Evolutionary conservation across 2,797 vertebrate species (phyloP).

Genomic region (Simalia tracyae): DNA sequence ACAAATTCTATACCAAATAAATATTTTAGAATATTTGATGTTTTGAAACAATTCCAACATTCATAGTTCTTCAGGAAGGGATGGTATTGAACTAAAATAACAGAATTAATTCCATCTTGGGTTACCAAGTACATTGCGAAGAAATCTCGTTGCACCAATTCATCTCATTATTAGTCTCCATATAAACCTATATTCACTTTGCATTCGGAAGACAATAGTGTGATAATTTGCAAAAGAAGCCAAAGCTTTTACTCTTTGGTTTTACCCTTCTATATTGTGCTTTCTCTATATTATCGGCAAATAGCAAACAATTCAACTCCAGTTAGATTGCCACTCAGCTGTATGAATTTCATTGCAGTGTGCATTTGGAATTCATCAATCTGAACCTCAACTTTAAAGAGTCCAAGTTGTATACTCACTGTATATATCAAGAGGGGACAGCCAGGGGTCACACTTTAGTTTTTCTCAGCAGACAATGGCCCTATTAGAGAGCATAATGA

Average conservation of each 20-base stretch:
- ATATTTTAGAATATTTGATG: constrained; percentile 21
- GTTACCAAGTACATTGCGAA: neutral
- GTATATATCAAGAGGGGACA: neutral
- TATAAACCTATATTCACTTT: constrained; percentile 30
- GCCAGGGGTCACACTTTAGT: neutral
- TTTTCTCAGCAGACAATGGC: neutral
- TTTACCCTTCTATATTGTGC: constrained; percentile 1
- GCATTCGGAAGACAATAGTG: neutral
- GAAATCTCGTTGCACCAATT: neutral
- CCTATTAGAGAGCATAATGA: neutral
- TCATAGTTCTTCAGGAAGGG: neutral
- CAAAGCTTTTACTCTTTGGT: constrained; percentile 1
- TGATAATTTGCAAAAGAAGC: neutral
- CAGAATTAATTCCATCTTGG: constrained; percentile 23
- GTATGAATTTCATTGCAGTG: neutral
- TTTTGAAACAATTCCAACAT: neutral
- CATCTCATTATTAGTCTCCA: constrained; percentile 13
- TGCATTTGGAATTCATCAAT: neutral
- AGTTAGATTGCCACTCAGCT: neutral
- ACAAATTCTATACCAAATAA: constrained; percentile 15
- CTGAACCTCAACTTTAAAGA: neutral
- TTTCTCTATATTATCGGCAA: constrained; percentile 18
- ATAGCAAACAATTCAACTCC: neutral
- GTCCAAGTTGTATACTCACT: neutral
- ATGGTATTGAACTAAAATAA: neutral